These are phyloP conservation scores for Cheirogaleus medius DNA, from an alignment of 2,113 vertebrate species.

Conservation along the genomic window DNA sequence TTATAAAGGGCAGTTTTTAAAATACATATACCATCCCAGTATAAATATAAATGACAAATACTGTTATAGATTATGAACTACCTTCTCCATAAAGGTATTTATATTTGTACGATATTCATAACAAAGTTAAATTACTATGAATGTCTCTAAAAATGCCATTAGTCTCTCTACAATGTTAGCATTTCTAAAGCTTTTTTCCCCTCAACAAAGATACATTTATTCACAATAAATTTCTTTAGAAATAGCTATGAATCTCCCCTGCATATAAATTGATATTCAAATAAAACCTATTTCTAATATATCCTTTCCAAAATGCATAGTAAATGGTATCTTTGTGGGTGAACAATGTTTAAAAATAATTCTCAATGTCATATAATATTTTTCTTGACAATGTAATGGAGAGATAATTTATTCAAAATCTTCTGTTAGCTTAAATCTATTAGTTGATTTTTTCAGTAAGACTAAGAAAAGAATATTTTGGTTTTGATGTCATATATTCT, in stretches of 20 bases:
- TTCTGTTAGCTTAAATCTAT: constrained; percentile 12
- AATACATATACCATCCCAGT: not conserved
- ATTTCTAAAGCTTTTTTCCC: not conserved
- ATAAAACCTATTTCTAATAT: constrained; percentile 29
- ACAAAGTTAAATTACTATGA: not conserved
- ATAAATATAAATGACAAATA: not conserved
- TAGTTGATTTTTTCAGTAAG: not conserved
- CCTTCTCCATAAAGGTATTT: constrained; percentile 8
- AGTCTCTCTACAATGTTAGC: not conserved
- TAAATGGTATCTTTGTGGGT: not conserved
- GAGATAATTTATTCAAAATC: constrained; percentile 9
- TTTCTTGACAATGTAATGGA: constrained; percentile 9
- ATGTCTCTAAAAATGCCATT: not conserved
- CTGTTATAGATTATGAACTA: not conserved
- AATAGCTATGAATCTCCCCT: not conserved
- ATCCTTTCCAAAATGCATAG: not conserved
- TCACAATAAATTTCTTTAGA: constrained; percentile 33
- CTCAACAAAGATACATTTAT: not conserved
- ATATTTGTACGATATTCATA: constrained; percentile 2
- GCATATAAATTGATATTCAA: not conserved
- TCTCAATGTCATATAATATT: not conserved
- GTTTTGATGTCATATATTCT: not conserved
- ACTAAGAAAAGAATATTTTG: not conserved
- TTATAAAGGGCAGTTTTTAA: not conserved
- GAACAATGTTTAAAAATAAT: not conserved